Base-by-base conservation (phyloP, 2,113 vertebrate genomes). In the Centropus bengalensis region DNA sequence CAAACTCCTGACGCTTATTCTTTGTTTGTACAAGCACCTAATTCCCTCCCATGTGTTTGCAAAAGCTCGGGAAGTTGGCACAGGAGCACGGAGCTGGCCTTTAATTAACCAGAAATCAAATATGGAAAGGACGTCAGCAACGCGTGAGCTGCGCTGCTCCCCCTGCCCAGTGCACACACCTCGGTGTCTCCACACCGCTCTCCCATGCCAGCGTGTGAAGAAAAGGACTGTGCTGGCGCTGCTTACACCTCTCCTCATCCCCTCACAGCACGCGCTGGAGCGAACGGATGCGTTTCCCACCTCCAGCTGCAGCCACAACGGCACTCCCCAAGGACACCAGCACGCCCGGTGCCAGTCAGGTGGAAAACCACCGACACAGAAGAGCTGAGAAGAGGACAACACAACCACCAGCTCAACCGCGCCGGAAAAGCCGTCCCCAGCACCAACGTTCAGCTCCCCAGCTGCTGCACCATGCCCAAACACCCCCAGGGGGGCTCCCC, bases 11-110 rank as follows among this genome's bases (percentile, higher is more conserved):
- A 68, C 18, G 62, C 93, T 28, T 5, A 0, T 3, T 17, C 93
- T 2, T 17, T 91, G 91, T 89, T 94, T 93, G 90, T 1, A 7
- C 89, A 87, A 69, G 74, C 70, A 5, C 78, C 74, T 23, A 3
- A 14, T 19, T 47, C 91, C 94, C 93, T 93, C 54, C 87, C 88
- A 56, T 88, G 1, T 62, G 75, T 96, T 93, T 95, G 95, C 93
- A 79, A 1, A 42, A 54, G 89, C 92, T 40, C 5, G 2, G 77
- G 56, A 62, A 28, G 60, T 1, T 92, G 94, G 96, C 93, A 59
- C 38, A 1, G 68, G 0, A 2, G 60, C 13, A 5, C 36, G 70
- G 49, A 85, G 56, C 3, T 64, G 86, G 93, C 75, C 87, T 95
- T 73, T 79, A 6, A 94, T 87, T 79, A 88, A 86, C 87, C 87